A percentile compares a stretch with the other conserved stretches of the same genome.
These are phyloP conservation scores for Zapus hudsonius DNA, from an alignment of 2,113 vertebrate species.

Conservation along the genomic window DNA sequence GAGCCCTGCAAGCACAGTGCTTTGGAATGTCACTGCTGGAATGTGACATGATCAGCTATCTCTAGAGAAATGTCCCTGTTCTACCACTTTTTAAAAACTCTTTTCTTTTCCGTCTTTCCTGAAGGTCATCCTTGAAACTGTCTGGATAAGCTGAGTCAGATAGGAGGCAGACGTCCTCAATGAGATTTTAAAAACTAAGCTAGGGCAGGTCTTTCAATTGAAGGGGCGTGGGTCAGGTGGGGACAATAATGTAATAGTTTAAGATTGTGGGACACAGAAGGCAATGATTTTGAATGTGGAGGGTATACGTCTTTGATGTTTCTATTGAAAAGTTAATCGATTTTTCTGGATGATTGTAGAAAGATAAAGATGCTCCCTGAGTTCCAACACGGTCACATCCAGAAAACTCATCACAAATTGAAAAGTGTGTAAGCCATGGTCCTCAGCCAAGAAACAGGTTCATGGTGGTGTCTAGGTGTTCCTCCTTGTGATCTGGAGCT, in stretches of 20 bases:
- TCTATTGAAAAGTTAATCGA: neutral
- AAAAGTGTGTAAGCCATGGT: neutral
- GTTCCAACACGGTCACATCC: neutral
- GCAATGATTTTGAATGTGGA: neutral
- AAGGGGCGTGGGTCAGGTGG: neutral
- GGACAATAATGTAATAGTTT: neutral
- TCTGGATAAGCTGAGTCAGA: neutral
- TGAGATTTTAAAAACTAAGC: neutral
- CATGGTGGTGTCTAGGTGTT: too few species aligned
- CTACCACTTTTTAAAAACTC: too few species aligned
- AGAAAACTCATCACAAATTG: neutral
- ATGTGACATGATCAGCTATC: neutral
- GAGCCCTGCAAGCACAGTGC: rapidly evolving
- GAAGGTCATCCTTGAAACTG: neutral
- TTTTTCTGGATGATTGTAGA: neutral
- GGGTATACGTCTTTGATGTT: neutral
- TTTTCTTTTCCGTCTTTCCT: neutral
- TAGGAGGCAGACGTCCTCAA: rapidly evolving
- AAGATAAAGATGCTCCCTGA: neutral
- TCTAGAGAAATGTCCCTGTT: neutral
- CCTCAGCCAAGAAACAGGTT: neutral
- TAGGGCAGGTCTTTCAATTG: neutral
- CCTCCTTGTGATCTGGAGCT: too few species aligned
- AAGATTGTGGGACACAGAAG: too few species aligned
- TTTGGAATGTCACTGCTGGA: neutral